Conservation (phyloP, 2,888 invertebrate genomes). For the Drepana falcataria region DNA sequence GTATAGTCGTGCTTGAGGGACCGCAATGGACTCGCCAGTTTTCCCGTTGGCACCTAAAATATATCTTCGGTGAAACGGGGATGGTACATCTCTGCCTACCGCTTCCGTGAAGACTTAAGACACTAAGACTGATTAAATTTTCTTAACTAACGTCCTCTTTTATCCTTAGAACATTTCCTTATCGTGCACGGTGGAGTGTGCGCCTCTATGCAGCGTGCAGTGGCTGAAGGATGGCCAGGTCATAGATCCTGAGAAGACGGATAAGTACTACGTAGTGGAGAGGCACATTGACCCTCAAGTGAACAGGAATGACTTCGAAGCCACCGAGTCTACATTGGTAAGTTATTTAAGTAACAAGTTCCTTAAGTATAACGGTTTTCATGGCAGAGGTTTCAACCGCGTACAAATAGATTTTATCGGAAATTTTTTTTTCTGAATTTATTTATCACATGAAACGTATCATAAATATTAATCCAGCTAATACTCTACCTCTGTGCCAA, state of each 20-base stretch:
- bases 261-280: slow-evolving; percentile 83
- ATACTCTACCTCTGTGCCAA: too few relatives aligned
- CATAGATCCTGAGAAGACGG: slow-evolving; percentile 80
- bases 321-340: slow-evolving; percentile 90
- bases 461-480: too few relatives aligned
- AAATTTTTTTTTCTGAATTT: too few relatives aligned
- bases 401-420: too few relatives aligned
- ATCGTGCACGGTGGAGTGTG: slow-evolving; percentile 93
- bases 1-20: too few relatives aligned
- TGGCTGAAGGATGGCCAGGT: slow-evolving; percentile 90
- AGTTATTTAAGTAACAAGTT: slow-evolving; percentile 26
- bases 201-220: slow-evolving; percentile 89
- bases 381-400: too few relatives aligned
- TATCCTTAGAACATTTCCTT: slow-evolving; percentile 82
- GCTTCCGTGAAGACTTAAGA: too few relatives aligned
- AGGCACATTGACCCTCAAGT: slow-evolving; percentile 84
- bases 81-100: too few relatives aligned
- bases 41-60: too few relatives aligned
- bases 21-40: too few relatives aligned
- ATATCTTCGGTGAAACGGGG: too few relatives aligned
- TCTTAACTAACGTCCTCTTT: background rate
- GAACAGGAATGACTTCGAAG: slow-evolving; percentile 92
- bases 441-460: too few relatives aligned
- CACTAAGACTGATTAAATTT: background rate
- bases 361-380: slow-evolving; percentile 4